A percentile compares a stretch with the other conserved stretches of the same genome.
phyloP scores from a whole-genome alignment of 1,140 invertebrate species.

The Aporrectodea caliginosa region DNA sequence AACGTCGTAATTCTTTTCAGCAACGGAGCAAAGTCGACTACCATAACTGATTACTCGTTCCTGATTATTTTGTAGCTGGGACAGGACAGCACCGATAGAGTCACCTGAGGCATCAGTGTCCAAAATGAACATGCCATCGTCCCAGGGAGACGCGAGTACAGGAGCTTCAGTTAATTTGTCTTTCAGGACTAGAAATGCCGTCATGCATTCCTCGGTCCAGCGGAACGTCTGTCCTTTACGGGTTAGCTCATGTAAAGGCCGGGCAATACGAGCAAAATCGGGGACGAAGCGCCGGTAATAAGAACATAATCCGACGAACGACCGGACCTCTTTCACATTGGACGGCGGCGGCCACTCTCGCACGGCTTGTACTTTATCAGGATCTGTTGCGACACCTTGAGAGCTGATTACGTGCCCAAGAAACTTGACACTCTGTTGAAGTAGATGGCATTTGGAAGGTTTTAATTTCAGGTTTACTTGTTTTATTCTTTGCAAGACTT shows the following conservation, averaged over 20 bases:
- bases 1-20: too few species aligned
- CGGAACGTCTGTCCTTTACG: constrained; percentile 12
- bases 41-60: too few species aligned
- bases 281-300: constrained; percentile 54
- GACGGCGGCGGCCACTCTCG: constrained; percentile 48
- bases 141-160: too few species aligned
- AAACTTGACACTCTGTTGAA: constrained; percentile 31
- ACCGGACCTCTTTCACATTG: constrained; percentile 44
- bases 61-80: too few species aligned
- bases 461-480: too few species aligned
- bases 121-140: too few species aligned
- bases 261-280: constrained; percentile 33
- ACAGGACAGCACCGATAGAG: too few species aligned
- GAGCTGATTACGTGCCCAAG: constrained; percentile 34
- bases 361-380: constrained; percentile 50
- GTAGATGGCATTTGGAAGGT: constrained; percentile 36
- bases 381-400: constrained; percentile 31
- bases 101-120: too few species aligned
- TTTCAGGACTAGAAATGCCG: constrained; percentile 26
- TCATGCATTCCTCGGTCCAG: constrained; percentile 9
- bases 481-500: too few species aligned
- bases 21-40: too few species aligned
- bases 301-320: constrained; percentile 48
- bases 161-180: constrained; percentile 17
- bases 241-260: constrained; percentile 24